Base-by-base conservation (phyloP, 1,140 invertebrate species). In the Sitodiplosis mosellana region DNA sequence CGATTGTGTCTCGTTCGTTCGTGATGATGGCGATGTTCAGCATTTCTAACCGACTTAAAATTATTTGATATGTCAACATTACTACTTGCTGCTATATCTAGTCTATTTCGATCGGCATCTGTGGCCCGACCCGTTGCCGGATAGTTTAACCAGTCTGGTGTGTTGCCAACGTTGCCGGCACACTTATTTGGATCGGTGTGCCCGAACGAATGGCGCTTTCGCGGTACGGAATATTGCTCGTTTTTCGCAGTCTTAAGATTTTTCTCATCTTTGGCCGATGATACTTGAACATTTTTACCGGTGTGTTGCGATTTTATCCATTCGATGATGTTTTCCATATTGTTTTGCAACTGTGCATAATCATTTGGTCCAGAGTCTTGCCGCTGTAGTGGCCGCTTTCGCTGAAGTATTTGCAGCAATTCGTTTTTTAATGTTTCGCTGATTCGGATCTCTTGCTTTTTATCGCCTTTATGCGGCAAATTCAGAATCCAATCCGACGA, bases 401-500 rank as follows among this genome's bases (percentile, higher is more conserved):
- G 60, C 0, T 62, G 51, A 27, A 55, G 45, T 37, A 54, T 54
- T 33, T 56, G 52, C 45, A 55, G 52, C 12, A 64, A 47, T 0
- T 57, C 56, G 42, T 62, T 61, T 18, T 12, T 21, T 5, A 43
- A 19, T 4, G 44, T 34, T 45, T 19, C 21, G 44, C 34, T 43
- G 44, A 33, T 48, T 44, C 34, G 27, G 15, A 45, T 42, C 2
- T 52, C 27, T 43, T 43, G 51, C 0, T 59, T 56, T 7, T 33
- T 20, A 46, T 47, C 18, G 7, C 37, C 20, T 42, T 64, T 61
- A 2, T 53, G 53, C 8, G 62, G 62, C 47, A 64, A 42, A 43
- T 62, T 59, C 18, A 64, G 49, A 45, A 63, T 46, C 61, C 61
- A 63, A 33, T 61, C 60, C 45, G 62, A 55, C 40, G 64, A 53